These are phyloP conservation scores for Orthonychiurus folsomi DNA, from an alignment of 2,888 invertebrate genomes.

Conservation along the genomic window DNA sequence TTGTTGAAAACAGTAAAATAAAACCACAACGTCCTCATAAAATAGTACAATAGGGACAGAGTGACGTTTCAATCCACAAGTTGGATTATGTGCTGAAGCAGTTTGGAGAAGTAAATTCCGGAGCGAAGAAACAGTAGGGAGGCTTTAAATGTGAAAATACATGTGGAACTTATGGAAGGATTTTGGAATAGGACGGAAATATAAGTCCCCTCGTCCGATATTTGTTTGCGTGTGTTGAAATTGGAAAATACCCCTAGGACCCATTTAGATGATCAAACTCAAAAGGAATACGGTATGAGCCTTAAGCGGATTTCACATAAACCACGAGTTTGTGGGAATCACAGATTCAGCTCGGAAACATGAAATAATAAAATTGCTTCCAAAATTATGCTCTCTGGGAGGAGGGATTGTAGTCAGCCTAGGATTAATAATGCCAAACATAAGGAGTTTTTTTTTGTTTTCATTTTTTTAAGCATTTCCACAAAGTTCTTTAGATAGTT, in stretches of 20 bases:
- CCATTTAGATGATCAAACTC: slow-evolving; percentile 1
- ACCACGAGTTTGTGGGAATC: too few relatives aligned
- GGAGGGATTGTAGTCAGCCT: neutral
- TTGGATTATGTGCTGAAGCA: neutral
- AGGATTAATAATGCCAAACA: neutral
- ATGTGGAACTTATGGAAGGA: neutral
- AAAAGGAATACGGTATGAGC: neutral
- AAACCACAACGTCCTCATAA: too few relatives aligned
- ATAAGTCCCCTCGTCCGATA: too few relatives aligned
- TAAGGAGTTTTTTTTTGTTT: neutral
- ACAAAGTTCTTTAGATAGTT: too few relatives aligned
- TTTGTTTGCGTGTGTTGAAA: neutral
- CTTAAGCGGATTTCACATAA: neutral
- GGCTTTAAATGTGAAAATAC: neutral
- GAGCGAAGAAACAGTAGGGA: neutral
- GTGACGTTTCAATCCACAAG: neutral
- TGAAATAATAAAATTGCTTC: neutral
- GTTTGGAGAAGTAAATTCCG: too few relatives aligned
- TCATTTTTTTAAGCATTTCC: neutral
- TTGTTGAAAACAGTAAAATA: too few relatives aligned
- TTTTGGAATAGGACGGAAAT: too few relatives aligned
- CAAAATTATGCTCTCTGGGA: neutral
- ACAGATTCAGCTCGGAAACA: too few relatives aligned
- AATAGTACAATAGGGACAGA: neutral
- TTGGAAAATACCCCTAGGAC: neutral